Evolutionary conservation across 1,140 invertebrate species (phyloP), one percentile per base, ranked within the genome.

Genomic region (Sitophilus oryzae): DNA sequence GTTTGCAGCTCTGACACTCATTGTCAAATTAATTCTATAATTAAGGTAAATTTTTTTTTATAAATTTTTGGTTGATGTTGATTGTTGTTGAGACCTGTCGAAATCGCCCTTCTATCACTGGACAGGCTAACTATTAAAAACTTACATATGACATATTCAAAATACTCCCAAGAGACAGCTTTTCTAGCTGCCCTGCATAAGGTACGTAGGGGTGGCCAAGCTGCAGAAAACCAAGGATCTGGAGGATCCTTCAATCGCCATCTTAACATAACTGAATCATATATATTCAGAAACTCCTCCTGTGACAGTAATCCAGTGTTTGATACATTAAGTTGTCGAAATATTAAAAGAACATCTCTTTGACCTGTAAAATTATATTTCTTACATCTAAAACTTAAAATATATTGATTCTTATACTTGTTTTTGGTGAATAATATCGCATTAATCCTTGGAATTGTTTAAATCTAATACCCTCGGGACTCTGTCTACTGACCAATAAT

Each of bases 381-480:
- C n/a, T n/a, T n/a, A n/a, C n/a, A n/a, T n/a, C n/a, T n/a, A n/a
- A n/a, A n/a, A n/a, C n/a, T n/a, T n/a, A n/a, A n/a, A n/a, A n/a
- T n/a, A n/a, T n/a, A n/a, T n/a, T n/a, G n/a, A n/a, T n/a, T n/a
- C n/a, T n/a, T n/a, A n/a, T 75, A 89, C 86, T 79, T 71, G 82
- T 85, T 58, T 83, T 78, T 9, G 89, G 88, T 34, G 81, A 78
- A 61, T 85, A 89, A 68, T 89, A 88, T 35, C 82, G 75, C 79
- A 93, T 84, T 38, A 92, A 73, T 15, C 91, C 91, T 56, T 83
- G 76, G 70, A 93, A 93, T 68, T 92, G 88, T 15, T 81, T 77
- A 67, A 91, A 86, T 16, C 79, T 71, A 62, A 92, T 80, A 51
- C 77, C 72, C 53, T 78, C 69, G 35, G 85, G 86, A 66, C 78